A percentile compares a stretch with the other conserved stretches of the same genome.
phyloP scores from a whole-genome alignment of 2,888 invertebrate species.

The Mimas tiliae region DNA sequence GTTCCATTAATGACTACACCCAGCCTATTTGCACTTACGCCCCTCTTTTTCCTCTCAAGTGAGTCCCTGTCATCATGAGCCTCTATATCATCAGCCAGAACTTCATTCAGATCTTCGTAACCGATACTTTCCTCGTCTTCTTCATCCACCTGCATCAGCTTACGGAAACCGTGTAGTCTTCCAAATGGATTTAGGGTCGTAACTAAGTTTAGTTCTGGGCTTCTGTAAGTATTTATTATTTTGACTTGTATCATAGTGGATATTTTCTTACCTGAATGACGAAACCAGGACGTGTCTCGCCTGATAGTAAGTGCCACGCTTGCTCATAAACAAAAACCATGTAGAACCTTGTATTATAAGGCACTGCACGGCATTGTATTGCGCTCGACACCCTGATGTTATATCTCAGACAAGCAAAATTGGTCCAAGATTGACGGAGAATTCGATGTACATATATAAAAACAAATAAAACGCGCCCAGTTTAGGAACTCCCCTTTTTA shows the following conservation, averaged over 20 bases:
- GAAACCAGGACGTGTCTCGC: too few relatives aligned
- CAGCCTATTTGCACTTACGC: neutral
- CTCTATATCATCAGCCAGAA: slow-evolving; percentile 53
- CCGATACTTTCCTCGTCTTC: slow-evolving; percentile 55
- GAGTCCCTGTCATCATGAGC: slow-evolving; percentile 54
- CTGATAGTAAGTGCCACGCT: too few relatives aligned
- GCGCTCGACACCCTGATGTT: too few relatives aligned
- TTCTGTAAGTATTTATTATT: slow-evolving; percentile 36
- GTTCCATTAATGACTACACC: neutral
- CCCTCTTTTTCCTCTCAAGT: slow-evolving; percentile 50
- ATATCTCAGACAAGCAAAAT: too few relatives aligned
- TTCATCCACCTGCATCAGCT: slow-evolving; percentile 57
- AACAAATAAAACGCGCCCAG: too few relatives aligned
- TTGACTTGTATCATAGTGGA: neutral
- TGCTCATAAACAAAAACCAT: too few relatives aligned
- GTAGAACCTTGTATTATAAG: too few relatives aligned
- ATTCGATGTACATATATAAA: too few relatives aligned
- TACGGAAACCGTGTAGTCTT: slow-evolving; percentile 45
- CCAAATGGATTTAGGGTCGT: slow-evolving; percentile 23
- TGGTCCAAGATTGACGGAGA: too few relatives aligned
- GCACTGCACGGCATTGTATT: too few relatives aligned
- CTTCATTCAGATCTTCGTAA: slow-evolving; percentile 64
- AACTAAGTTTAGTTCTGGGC: slow-evolving; percentile 24
- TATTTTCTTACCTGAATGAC: too few relatives aligned
- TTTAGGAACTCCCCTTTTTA: too few relatives aligned